A percentile compares a stretch with the other conserved stretches of the same genome.
phyloP scores from a whole-genome alignment of 2,797 vertebrate species.

The Paramormyrops hopkinsi region DNA sequence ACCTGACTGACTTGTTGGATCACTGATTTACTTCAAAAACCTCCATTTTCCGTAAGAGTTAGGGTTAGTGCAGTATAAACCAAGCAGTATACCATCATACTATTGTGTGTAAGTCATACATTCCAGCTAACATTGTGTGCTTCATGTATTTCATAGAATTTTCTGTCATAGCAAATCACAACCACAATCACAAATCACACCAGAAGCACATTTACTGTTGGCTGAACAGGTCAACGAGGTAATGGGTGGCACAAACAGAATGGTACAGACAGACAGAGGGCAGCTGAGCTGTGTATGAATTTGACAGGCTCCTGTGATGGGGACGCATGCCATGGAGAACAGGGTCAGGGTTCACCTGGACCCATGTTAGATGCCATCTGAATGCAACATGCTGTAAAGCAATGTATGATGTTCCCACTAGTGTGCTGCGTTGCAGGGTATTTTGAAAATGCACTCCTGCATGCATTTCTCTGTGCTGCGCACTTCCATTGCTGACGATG shows the following conservation, averaged over 20 bases:
- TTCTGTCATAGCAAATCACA: not conserved
- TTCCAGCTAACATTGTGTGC: not conserved
- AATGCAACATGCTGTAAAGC: not conserved
- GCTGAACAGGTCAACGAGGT: not conserved
- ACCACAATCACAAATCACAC: not conserved
- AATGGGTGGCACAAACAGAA: not conserved
- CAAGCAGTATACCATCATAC: not conserved
- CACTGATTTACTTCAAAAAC: too few species aligned
- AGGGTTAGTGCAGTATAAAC: not conserved
- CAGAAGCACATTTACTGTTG: not conserved
- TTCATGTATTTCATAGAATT: not conserved
- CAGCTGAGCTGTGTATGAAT: not conserved
- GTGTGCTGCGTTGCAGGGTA: too few species aligned
- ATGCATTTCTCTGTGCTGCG: too few species aligned
- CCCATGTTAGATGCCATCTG: not conserved
- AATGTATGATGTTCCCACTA: too few species aligned
- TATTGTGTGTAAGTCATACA: not conserved
- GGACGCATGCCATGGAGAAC: not conserved
- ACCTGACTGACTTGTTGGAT: too few species aligned
- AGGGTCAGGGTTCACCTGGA: not conserved
- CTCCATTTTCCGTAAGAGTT: not conserved
- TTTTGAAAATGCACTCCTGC: too few species aligned
- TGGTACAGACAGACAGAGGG: not conserved
- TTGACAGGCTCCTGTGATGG: not conserved
- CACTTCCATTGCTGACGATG: too few species aligned